Conservation (phyloP, 2,888 invertebrate genomes). For the Eucriotettix oculatus region DNA sequence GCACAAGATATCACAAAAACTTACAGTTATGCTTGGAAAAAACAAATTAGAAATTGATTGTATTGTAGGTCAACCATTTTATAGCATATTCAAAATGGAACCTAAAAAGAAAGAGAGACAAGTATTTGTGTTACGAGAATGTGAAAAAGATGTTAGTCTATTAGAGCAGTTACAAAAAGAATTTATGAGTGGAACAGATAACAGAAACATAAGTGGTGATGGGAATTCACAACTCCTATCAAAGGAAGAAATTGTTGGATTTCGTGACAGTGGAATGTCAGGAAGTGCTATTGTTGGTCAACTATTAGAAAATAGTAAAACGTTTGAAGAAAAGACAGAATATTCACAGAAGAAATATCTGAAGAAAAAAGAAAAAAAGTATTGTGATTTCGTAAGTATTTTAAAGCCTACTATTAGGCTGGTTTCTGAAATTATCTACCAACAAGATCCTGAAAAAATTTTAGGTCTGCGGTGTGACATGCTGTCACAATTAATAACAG, state of each 20-base stretch:
- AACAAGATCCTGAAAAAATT: constrained; percentile 57
- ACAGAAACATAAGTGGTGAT: constrained; percentile 65
- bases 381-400: constrained; percentile 67
- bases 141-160: constrained; percentile 31
- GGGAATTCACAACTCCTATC: constrained; percentile 68
- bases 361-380: constrained; percentile 88
- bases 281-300: constrained; percentile 73
- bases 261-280: constrained; percentile 58
- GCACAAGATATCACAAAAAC: constrained; percentile 47
- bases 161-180: constrained; percentile 46
- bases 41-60: constrained; percentile 49
- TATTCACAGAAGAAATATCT: constrained; percentile 89
- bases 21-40: constrained; percentile 46
- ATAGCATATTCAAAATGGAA: constrained; percentile 59
- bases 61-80: constrained; percentile 50
- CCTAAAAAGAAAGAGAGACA: constrained; percentile 36
- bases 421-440: constrained; percentile 71
- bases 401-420: constrained; percentile 63
- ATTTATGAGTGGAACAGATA: constrained; percentile 54
- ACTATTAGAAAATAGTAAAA: constrained; percentile 78
- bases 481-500: constrained; percentile 71
- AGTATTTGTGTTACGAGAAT: constrained; percentile 34
- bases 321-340: constrained; percentile 79
- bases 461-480: constrained; percentile 71
- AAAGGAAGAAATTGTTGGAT: constrained; percentile 61